Evolutionary conservation across 2,113 vertebrate species (phyloP).

Genomic region (Erinaceus europaeus): DNA sequence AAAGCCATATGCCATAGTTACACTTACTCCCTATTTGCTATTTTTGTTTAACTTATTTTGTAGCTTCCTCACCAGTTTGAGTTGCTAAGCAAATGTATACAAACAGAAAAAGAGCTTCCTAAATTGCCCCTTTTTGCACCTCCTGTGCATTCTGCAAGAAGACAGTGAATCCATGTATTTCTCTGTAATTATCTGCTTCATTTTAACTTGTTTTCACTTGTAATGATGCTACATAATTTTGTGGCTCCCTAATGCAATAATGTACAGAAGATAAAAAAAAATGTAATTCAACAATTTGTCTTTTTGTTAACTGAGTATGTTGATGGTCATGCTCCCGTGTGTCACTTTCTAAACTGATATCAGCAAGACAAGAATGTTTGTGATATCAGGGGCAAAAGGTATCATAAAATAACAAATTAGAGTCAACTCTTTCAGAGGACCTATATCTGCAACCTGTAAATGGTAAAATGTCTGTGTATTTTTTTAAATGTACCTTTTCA

Average conservation of each 20-base stretch:
- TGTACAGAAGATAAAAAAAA: constrained; percentile 90
- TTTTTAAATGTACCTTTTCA: constrained; percentile 92
- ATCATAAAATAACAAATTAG: constrained; percentile 73
- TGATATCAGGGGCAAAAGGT: constrained; percentile 77
- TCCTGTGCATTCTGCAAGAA: constrained; percentile 74
- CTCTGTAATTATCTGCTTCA: constrained; percentile 79
- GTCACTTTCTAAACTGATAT: constrained; percentile 78
- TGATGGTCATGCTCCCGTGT: constrained; percentile 79
- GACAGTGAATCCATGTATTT: constrained; percentile 79
- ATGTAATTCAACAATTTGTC: constrained; percentile 84
- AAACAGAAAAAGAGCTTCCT: constrained; percentile 77
- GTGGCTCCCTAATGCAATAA: constrained; percentile 93
- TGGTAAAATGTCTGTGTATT: constrained; percentile 90
- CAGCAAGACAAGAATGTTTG: constrained; percentile 81
- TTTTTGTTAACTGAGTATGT: constrained; percentile 84
- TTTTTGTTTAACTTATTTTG: constrained; percentile 84
- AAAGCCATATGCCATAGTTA: constrained; percentile 87
- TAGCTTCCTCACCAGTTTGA: constrained; percentile 75
- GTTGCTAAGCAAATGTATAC: constrained; percentile 81
- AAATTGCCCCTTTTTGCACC: constrained; percentile 78
- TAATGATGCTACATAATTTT: constrained; percentile 84
- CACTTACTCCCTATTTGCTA: constrained; percentile 81
- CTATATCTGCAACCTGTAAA: constrained; percentile 86
- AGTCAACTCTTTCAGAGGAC: constrained; percentile 82
- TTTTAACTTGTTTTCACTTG: constrained; percentile 82